These are phyloP conservation scores for Stomatorhinus ivindoensis DNA, from an alignment of 2,113 vertebrate species.

Conservation along the genomic window DNA sequence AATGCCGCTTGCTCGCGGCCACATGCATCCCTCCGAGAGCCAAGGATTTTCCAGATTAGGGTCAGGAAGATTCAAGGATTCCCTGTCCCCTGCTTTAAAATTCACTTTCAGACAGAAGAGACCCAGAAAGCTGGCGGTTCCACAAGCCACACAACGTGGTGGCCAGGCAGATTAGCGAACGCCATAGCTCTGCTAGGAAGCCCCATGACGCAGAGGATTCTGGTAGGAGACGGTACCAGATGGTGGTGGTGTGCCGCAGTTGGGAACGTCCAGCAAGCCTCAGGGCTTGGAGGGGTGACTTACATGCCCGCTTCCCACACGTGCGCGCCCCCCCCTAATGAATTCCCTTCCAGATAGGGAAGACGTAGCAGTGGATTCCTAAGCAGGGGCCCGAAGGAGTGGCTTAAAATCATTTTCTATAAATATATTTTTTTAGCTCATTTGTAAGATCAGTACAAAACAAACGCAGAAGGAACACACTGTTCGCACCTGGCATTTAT, in stretches of 20 bases:
- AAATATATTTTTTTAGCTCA: constrained; percentile 48
- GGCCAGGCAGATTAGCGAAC: background rate
- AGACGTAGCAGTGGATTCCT: constrained; percentile 31
- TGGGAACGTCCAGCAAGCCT: background rate
- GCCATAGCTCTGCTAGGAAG: background rate
- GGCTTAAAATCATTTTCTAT: constrained; percentile 37
- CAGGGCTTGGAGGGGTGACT: background rate
- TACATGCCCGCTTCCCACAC: background rate
- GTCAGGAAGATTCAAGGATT: background rate
- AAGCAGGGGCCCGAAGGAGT: constrained; percentile 27
- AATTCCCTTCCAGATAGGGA: constrained; percentile 30
- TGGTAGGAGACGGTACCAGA: background rate
- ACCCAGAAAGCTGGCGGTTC: background rate
- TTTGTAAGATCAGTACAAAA: constrained; percentile 43
- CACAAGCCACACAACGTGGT: background rate
- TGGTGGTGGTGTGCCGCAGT: background rate
- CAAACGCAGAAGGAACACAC: constrained; percentile 41
- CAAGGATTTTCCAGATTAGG: background rate
- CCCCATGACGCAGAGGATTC: background rate
- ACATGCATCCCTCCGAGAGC: background rate
- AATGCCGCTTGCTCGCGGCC: background rate
- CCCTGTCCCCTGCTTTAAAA: background rate
- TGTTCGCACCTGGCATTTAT: constrained; percentile 47
- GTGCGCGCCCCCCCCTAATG: background rate
- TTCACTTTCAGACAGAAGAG: background rate